Percentiles rank a stretch among this genome's conserved stretches.
Evolutionary conservation across 2,888 invertebrate species (phyloP).

Genomic region (Podabrus alpinus): DNA sequence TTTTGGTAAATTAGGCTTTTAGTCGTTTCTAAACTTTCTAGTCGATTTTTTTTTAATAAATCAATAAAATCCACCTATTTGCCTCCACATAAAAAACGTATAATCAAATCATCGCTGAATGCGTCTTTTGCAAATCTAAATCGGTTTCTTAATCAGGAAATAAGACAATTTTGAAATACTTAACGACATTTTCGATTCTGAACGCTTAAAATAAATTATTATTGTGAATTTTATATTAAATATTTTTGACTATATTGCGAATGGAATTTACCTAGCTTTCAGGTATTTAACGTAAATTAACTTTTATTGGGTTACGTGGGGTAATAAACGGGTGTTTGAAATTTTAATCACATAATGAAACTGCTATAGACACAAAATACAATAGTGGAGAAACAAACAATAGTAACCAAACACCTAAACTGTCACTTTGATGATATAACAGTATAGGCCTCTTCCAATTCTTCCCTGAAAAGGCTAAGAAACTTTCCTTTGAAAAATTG

Average conservation of each 20-base stretch:
- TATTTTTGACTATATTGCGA: background rate
- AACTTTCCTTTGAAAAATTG: background rate
- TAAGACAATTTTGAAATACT: conserved; percentile 43
- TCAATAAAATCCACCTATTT: background rate
- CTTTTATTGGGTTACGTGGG: background rate
- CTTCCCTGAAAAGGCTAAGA: background rate
- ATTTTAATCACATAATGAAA: conserved; percentile 42
- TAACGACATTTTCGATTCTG: conserved; percentile 34
- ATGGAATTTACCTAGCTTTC: background rate
- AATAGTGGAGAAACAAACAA: conserved; percentile 43
- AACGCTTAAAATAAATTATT: background rate
- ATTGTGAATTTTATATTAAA: background rate
- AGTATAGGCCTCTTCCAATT: background rate
- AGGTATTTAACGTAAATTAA: background rate
- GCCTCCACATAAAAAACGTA: background rate
- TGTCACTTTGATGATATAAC: conserved; percentile 17
- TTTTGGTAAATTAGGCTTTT: background rate
- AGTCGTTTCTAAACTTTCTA: background rate
- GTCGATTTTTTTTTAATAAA: background rate
- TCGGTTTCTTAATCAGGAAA: conserved; percentile 41
- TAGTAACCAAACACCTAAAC: conserved; percentile 37
- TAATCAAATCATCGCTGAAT: conserved; percentile 16
- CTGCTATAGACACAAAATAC: conserved; percentile 35
- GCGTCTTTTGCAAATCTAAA: conserved; percentile 16
- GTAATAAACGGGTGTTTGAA: background rate